Evolutionary conservation across 2,888 invertebrate genomes (phyloP).

Genomic region (Girardia tigrina): DNA sequence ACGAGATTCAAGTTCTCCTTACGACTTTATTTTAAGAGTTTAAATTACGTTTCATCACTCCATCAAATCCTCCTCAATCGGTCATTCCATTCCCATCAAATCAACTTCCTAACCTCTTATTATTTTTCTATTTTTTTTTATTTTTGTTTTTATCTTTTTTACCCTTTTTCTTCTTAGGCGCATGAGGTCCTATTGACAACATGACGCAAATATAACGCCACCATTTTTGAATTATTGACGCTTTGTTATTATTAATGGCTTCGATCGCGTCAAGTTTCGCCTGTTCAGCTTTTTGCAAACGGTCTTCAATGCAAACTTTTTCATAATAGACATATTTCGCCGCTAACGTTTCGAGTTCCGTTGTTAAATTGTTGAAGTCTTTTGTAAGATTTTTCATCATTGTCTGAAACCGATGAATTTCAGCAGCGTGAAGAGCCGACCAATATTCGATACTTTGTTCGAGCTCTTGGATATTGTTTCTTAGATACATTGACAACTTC

Average conservation of each 20-base stretch:
- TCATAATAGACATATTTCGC: neutral
- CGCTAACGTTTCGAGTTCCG: neutral
- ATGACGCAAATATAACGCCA: slow-evolving; percentile 16
- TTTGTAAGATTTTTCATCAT: neutral
- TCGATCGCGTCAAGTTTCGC: neutral
- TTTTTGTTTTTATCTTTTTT: neutral
- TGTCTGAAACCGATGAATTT: neutral
- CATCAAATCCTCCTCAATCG: too few species aligned
- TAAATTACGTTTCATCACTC: too few species aligned
- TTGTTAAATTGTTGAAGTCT: neutral
- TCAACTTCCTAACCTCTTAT: neutral
- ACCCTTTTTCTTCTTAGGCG: neutral
- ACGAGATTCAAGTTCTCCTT: neutral
- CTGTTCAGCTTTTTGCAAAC: neutral
- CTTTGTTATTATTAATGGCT: neutral
- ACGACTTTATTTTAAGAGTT: neutral
- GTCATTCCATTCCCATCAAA: neutral
- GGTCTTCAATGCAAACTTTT: neutral
- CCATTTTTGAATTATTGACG: neutral
- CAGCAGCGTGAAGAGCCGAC: neutral
- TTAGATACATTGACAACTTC: neutral
- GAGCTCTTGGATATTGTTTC: neutral
- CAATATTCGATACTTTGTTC: slow-evolving; percentile 8
- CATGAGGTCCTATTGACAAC: neutral
- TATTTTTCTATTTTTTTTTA: neutral